Percentiles rank a stretch among this genome's conserved stretches.
phyloP scores from a whole-genome alignment of 1,140 invertebrate species.

The Panagrolaimus sp. region DNA sequence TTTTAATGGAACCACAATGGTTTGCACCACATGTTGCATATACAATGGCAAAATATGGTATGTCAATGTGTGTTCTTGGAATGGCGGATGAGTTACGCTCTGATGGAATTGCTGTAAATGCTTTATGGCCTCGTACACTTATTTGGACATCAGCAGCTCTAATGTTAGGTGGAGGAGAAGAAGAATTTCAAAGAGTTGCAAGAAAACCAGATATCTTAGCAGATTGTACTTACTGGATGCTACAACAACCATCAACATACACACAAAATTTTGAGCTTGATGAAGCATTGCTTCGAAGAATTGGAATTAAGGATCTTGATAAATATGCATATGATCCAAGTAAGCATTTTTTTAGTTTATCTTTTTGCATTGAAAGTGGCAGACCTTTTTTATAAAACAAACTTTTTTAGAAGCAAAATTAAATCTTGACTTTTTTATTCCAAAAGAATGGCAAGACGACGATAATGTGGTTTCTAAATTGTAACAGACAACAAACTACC shows the following conservation, averaged over 20 bases:
- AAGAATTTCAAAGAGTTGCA: slow-evolving; percentile 53
- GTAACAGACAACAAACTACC: too few species aligned
- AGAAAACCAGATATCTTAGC: slow-evolving; percentile 86
- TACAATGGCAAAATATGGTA: slow-evolving; percentile 96
- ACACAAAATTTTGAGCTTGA: slow-evolving; percentile 86
- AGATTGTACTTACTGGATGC: slow-evolving; percentile 72
- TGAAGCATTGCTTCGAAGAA: slow-evolving; percentile 75
- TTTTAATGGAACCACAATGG: slow-evolving; percentile 81
- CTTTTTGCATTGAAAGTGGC: too few species aligned
- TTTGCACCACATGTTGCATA: slow-evolving; percentile 87
- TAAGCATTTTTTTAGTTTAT: too few species aligned
- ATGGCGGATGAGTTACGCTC: slow-evolving; percentile 84
- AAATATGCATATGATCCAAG: slow-evolving; percentile 77
- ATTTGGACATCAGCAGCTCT: slow-evolving; percentile 57
- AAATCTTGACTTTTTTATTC: slow-evolving; percentile 85
- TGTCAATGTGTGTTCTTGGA: slow-evolving; percentile 92
- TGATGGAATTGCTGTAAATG: slow-evolving; percentile 83
- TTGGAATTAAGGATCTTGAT: slow-evolving; percentile 76
- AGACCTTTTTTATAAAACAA: too few species aligned
- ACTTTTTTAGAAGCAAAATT: slow-evolving; percentile 60
- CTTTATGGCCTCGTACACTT: slow-evolving; percentile 67
- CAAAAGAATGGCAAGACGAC: slow-evolving; percentile 58
- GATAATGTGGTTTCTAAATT: too few species aligned
- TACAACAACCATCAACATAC: slow-evolving; percentile 71
- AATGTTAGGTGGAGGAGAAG: slow-evolving; percentile 74